Evolutionary conservation across 2,113 vertebrate species (phyloP).

Genomic region (Dinomys branickii): DNA sequence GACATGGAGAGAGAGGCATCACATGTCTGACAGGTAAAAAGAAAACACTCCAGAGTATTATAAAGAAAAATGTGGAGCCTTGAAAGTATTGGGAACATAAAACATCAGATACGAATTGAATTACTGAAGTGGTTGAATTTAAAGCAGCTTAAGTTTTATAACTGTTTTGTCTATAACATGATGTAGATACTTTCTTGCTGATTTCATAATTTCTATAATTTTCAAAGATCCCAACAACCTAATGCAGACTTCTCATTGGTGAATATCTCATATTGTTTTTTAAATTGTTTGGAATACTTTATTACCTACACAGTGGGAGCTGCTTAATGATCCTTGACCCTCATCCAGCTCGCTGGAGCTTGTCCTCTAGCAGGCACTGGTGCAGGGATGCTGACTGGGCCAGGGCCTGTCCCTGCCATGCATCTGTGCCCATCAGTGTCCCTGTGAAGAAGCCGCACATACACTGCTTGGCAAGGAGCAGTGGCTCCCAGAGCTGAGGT

Average conservation of each 20-base stretch:
- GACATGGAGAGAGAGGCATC: constrained; percentile 12
- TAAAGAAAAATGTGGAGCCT: not conserved
- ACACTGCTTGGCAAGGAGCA: not conserved
- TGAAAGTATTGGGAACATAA: constrained; percentile 32
- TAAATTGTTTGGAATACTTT: not conserved
- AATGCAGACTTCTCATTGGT: not conserved
- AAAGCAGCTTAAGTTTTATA: constrained; percentile 22
- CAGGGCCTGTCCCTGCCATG: not conserved
- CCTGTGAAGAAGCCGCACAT: not conserved
- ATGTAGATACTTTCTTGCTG: not conserved
- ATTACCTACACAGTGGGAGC: not conserved
- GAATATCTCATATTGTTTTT: not conserved
- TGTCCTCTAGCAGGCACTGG: accelerated
- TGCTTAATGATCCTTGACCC: not conserved
- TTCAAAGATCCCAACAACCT: not conserved
- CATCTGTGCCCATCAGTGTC: not conserved
- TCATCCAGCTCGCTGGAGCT: not conserved
- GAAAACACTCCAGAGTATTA: not conserved
- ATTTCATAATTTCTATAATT: constrained; percentile 21
- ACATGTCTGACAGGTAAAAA: not conserved
- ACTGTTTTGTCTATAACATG: constrained; percentile 34
- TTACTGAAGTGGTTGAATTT: constrained; percentile 45
- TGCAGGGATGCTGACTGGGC: too few species aligned
- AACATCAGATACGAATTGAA: not conserved
- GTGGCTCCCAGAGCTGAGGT: not conserved